Base-by-base conservation (phyloP, 2,797 vertebrate genomes). In the Pachyuromys duprasi region DNA sequence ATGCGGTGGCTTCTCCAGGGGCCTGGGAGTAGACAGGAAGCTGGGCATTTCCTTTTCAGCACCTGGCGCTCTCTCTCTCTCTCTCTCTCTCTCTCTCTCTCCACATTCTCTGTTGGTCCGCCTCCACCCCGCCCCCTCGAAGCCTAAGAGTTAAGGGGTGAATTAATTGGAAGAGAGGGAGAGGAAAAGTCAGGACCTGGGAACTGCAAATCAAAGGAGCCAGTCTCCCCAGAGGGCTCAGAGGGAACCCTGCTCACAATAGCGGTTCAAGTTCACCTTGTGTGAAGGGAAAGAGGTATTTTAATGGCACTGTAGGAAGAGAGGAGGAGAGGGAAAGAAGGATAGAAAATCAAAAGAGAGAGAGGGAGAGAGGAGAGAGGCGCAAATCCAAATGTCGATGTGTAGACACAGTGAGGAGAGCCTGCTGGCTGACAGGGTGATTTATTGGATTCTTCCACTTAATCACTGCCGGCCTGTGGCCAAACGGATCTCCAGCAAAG, bases 381-480 rank as follows among this genome's bases (percentile, higher is more conserved):
- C 98, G 98, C 98, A 99, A 99, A 99, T 99, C 98, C 98, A 98
- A 99, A 99, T 98, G 98, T 99, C 98, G 98, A 99, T 99, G 99
- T 99, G 98, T 99, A 99, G 98, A 99, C 98, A 98, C 98, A 98
- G 98, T 98, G 98, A 99, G 98, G 98, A 98, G 98, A 99, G 98
- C 98, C 98, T 98, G 98, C 98, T 98, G 98, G 99, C 99, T 99
- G 99, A 99, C 99, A 99, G 98, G 98, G 99, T 99, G 99, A 99
- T 99, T 99, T 99, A 99, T 99, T 99, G 99, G 99, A 99, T 99
- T 99, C 99, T 99, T 99, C 99, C 99, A 99, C 99, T 99, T 99
- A 99, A 99, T 99, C 98, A 99, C 99, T 99, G 98, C 98, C 98
- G 98, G 98, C 98, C 99, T 99, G 98, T 99, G 98, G 98, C 98